Percentiles rank a stretch among this genome's conserved stretches.
Conservation (phyloP, 2,888 invertebrate species). For the Eumacrocentrus americanus region DNA sequence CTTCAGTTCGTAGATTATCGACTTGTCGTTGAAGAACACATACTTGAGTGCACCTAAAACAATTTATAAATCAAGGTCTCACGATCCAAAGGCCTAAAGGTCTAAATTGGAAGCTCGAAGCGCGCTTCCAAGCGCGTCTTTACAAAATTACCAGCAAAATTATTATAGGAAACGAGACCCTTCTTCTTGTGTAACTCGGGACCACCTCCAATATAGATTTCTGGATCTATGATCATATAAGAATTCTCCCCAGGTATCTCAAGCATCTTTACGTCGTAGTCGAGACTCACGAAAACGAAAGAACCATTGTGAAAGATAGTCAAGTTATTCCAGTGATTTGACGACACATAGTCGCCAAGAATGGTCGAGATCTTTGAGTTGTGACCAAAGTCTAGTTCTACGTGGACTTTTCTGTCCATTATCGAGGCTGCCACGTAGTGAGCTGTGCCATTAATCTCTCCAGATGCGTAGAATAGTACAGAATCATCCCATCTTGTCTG, state of each 20-base stretch:
- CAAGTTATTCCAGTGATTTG: constrained; percentile 87
- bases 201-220: constrained; percentile 91
- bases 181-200: constrained; percentile 83
- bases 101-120: too few species aligned
- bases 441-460: constrained; percentile 84
- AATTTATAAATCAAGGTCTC: background rate
- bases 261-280: constrained; percentile 73
- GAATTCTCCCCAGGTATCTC: constrained; percentile 75
- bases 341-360: constrained; percentile 73
- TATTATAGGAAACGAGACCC: constrained; percentile 81
- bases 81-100: background rate
- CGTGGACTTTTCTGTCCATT: constrained; percentile 79
- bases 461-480: constrained; percentile 90
- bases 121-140: background rate
- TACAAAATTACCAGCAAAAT: constrained; percentile 68
- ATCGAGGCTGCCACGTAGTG: constrained; percentile 91
- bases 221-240: constrained; percentile 88
- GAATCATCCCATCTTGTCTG: constrained; percentile 91
- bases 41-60: constrained; percentile 83
- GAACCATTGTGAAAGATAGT: constrained; percentile 83
- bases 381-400: constrained; percentile 85
- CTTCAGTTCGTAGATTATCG: constrained; percentile 86
- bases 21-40: constrained; percentile 91
- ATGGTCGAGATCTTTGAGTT: constrained; percentile 74
- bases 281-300: constrained; percentile 76